Evolutionary conservation across 1,140 invertebrate genomes (phyloP).

Genomic region (Aporrectodea caliginosa): DNA sequence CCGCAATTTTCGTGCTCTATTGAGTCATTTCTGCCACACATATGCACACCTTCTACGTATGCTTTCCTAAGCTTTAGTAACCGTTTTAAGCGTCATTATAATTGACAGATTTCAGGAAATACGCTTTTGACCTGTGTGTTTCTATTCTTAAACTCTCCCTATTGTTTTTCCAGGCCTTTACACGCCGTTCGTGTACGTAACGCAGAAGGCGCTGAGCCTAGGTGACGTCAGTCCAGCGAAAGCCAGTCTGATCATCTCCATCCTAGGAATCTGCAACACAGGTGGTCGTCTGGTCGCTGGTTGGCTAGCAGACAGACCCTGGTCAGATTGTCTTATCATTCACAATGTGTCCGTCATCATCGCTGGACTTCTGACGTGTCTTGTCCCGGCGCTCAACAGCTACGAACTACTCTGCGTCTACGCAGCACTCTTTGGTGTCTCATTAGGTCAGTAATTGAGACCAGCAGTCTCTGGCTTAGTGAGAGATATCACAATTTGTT

Average conservation of each 20-base stretch:
- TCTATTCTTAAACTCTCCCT: background rate
- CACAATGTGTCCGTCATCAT: constrained; percentile 87
- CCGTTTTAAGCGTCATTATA: too few relatives aligned
- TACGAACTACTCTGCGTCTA: constrained; percentile 76
- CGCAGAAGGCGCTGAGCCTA: constrained; percentile 24
- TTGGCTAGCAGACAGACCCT: constrained; percentile 58
- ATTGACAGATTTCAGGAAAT: too few relatives aligned
- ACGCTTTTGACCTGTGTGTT: too few relatives aligned
- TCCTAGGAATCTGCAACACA: constrained; percentile 24
- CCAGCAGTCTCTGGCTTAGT: constrained; percentile 8
- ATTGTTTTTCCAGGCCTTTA: constrained; percentile 68
- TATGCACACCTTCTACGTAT: too few relatives aligned
- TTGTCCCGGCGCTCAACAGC: constrained; percentile 73
- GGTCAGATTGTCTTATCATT: constrained; percentile 77
- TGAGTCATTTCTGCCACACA: too few relatives aligned
- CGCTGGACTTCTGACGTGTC: constrained; percentile 59
- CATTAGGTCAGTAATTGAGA: constrained; percentile 78
- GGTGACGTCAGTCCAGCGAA: background rate
- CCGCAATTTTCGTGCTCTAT: too few relatives aligned
- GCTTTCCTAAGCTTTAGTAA: too few relatives aligned
- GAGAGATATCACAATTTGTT: too few relatives aligned
- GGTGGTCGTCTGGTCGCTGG: constrained; percentile 52
- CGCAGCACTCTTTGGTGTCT: constrained; percentile 83
- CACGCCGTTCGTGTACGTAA: constrained; percentile 80
- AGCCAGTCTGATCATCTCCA: constrained; percentile 11